Evolutionary conservation across 92 coral and sea anemone genomes (phyloP).

Genomic region (Porites evermanni): DNA sequence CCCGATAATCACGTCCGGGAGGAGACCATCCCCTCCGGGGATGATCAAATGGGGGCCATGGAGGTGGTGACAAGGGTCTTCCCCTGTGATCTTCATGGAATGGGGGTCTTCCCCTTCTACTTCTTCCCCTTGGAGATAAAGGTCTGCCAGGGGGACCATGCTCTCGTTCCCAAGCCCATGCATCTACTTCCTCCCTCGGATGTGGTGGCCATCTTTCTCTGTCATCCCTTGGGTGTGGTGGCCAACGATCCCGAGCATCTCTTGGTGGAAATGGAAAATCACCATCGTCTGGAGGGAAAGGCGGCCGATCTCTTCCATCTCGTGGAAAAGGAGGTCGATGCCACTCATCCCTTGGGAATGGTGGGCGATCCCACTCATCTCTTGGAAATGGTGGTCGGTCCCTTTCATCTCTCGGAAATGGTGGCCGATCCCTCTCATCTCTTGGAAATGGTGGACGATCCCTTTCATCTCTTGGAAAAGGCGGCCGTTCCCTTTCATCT

Average conservation of each 20-base stretch:
- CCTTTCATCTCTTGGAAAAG: slow-evolving; percentile 29
- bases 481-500: slow-evolving; percentile 26
- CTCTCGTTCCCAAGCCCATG: slow-evolving; percentile 24
- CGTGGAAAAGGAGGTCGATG: slow-evolving; percentile 4
- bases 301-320: slow-evolving; percentile 20
- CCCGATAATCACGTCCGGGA: slow-evolving; percentile 61
- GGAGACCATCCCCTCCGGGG: slow-evolving; percentile 58
- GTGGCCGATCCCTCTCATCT: slow-evolving; percentile 39
- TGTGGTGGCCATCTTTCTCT: slow-evolving; percentile 61
- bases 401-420: slow-evolving; percentile 12
- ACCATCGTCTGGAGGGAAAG: slow-evolving; percentile 35
- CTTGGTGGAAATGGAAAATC: slow-evolving; percentile 69
- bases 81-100: slow-evolving; percentile 39
- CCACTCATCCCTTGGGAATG: neutral
- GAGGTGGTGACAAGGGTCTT: slow-evolving; percentile 19
- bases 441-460: slow-evolving; percentile 16
- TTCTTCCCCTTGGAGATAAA: slow-evolving; percentile 29
- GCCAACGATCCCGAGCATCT: slow-evolving; percentile 65
- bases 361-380: slow-evolving; percentile 5
- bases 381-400: slow-evolving; percentile 23
- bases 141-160: slow-evolving; percentile 58
- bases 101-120: slow-evolving; percentile 61
- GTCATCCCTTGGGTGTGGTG: slow-evolving; percentile 72
- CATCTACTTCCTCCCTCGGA: slow-evolving; percentile 29
- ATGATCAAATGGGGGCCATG: slow-evolving; percentile 43